Conservation (phyloP, 2,113 vertebrate genomes). For the Turnix velox region DNA sequence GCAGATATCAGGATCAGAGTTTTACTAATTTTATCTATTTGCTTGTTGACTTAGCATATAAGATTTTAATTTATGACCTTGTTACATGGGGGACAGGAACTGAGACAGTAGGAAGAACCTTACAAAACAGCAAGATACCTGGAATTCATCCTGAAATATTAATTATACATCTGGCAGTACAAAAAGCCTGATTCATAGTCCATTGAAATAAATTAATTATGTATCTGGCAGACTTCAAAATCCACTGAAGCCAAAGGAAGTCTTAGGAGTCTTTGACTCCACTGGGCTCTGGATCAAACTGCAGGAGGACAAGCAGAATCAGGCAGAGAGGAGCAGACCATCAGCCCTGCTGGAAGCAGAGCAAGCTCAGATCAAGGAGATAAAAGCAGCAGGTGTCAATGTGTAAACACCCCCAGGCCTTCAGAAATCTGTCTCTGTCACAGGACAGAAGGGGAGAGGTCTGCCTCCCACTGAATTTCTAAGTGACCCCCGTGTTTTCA, state of each 20-base stretch:
- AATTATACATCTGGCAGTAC: slow-evolving; percentile 61
- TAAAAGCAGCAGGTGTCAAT: neutral
- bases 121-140: slow-evolving; percentile 54
- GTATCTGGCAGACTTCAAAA: slow-evolving; percentile 51
- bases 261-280: slow-evolving; percentile 35
- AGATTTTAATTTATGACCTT: slow-evolving; percentile 36
- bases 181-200: slow-evolving; percentile 51
- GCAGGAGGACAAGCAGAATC: neutral
- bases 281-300: slow-evolving; percentile 12
- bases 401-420: neutral
- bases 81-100: neutral
- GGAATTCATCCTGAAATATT: slow-evolving; percentile 63
- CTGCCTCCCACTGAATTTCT: neutral
- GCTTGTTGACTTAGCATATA: neutral
- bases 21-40: neutral
- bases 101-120: slow-evolving; percentile 18
- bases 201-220: slow-evolving; percentile 65
- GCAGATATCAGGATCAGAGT: rapidly evolving
- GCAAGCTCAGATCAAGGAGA: neutral
- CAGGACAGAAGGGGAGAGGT: neutral
- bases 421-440: neutral
- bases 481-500: neutral
- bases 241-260: slow-evolving; percentile 31
- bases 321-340: neutral
- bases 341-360: neutral